Percentiles rank a stretch among this genome's conserved stretches.
Conservation (phyloP, 2,797 vertebrate genomes). For the Danio choprae region DNA sequence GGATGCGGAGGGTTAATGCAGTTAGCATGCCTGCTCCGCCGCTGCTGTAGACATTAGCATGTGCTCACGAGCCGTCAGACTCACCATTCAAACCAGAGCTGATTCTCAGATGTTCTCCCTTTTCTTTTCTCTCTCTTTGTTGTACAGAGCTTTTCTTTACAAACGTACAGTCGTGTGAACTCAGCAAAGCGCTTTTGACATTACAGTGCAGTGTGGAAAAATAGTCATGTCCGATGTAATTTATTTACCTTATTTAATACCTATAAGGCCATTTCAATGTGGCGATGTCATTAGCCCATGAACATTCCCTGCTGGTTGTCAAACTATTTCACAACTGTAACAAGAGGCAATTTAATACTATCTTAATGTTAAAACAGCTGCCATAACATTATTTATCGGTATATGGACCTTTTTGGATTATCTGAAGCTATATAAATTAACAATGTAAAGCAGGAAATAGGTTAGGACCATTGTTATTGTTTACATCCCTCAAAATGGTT, state of each 20-base stretch:
- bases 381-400: no score
- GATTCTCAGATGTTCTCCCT: conserved; percentile 21
- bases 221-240: not conserved
- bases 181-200: conserved; percentile 9
- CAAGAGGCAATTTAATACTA: no score
- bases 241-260: not conserved
- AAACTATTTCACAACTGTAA: no score
- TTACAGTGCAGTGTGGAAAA: not conserved
- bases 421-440: no score
- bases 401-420: no score
- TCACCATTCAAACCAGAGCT: conserved; percentile 29
- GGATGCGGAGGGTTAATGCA: conserved; percentile 18
- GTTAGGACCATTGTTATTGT: no score
- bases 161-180: not conserved
- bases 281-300: no score
- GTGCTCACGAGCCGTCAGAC: not conserved
- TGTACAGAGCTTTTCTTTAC: not conserved
- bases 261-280: no score
- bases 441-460: no score
- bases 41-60: conserved; percentile 20
- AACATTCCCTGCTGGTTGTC: no score
- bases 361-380: no score
- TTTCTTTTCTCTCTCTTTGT: not conserved
- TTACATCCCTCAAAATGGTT: no score
- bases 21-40: conserved; percentile 30